A percentile compares a stretch with the other conserved stretches of the same genome.
phyloP scores from a whole-genome alignment of 2,113 vertebrate species.

The Carassius gibelio region DNA sequence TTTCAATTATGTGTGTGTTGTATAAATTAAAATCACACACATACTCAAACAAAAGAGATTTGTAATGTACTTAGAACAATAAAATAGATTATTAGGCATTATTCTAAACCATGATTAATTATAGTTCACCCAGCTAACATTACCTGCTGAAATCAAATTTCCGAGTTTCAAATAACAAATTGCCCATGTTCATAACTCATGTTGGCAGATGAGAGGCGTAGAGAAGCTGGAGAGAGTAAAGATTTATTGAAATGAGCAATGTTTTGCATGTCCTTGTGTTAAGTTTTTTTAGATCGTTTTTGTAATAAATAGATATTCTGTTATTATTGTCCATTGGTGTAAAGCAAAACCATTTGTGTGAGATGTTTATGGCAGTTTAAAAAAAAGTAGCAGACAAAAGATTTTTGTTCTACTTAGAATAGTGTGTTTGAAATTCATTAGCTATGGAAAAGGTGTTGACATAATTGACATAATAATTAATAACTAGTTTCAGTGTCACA shows the following conservation, averaged over 20 bases:
- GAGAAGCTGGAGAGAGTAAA: neutral
- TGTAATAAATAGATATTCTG: neutral
- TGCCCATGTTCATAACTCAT: constrained; percentile 15
- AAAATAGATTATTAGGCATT: constrained; percentile 46
- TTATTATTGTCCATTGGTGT: constrained; percentile 2
- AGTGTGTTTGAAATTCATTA: neutral
- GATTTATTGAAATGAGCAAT: constrained; percentile 19
- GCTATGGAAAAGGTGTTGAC: neutral
- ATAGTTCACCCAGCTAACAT: constrained; percentile 54
- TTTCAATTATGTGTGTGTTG: constrained; percentile 16
- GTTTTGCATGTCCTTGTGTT: neutral
- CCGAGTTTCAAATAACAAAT: constrained; percentile 18
- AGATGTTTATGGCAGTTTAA: neutral
- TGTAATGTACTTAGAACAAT: constrained; percentile 48
- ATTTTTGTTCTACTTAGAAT: neutral
- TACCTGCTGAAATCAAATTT: constrained; percentile 37
- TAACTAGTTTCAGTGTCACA: neutral
- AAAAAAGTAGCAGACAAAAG: neutral
- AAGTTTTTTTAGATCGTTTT: neutral
- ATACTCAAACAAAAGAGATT: neutral
- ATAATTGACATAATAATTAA: neutral
- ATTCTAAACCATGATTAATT: constrained; percentile 58
- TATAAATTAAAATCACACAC: constrained; percentile 3
- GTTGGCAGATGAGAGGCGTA: neutral
- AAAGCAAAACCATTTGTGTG: neutral